Evolutionary conservation across 2,113 vertebrate genomes (phyloP), one percentile per base, ranked within the genome.

Genomic region (Microtus pennsylvanicus): DNA sequence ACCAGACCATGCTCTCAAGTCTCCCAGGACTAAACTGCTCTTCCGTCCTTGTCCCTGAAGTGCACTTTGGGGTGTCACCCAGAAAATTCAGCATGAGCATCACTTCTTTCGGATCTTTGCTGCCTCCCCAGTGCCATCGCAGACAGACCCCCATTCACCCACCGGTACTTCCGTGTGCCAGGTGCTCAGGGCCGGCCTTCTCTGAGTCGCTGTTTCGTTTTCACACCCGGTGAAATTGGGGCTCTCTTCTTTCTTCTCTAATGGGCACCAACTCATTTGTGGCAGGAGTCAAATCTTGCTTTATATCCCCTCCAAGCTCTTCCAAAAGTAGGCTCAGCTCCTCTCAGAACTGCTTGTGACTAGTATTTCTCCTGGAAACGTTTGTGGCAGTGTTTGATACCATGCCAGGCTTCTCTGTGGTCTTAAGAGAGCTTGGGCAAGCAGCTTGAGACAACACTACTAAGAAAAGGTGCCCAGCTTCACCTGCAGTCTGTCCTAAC

Each of bases 221-320:
- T 45, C 63, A 38, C 38, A 3, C n/a, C 7, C 21, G n/a, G 33
- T 1, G 0, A 86, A 47, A 91, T 8, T 63, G 78, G 77, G n/a
- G 10, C 2, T 90, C 52, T 74, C 42, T 22, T 19, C 35, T 82
- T 13, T 52, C 81, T 69, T 50, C 72, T 77, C 89, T 94, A 89
- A 89, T n/a, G 80, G 82, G 52, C 67, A 22, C 61, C 77, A 69
- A 85, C 87, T 96, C 78, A 52, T 92, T 85, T 90, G 95, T 87
- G 50, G 67, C 80, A 88, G 38, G 45, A 94, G 90, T 94, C 80
- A 91, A 70, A 61, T 90, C 74, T 91, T 52, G 74, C 74, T 89
- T 83, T 72, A 42, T 85, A 78, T 94, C 45, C 47, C 26, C 55
- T 94, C 78, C 72, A 33, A 96, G 75, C 75, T 58, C 67, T 87